These are phyloP conservation scores for Megaceryle alcyon DNA, from an alignment of 2,797 vertebrate genomes.

Conservation along the genomic window DNA sequence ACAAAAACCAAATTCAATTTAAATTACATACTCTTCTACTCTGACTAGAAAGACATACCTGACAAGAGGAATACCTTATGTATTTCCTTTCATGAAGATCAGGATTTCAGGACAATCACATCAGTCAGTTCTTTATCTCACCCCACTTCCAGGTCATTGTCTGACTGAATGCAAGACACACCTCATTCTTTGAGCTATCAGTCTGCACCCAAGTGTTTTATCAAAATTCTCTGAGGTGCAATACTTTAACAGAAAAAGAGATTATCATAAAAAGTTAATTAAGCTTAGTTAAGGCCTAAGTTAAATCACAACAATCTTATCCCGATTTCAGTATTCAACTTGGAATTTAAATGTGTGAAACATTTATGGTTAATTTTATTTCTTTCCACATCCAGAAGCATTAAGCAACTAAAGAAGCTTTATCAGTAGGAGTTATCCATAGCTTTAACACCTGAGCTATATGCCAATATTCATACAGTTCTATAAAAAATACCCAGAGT, in stretches of 20 bases:
- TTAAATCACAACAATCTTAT: background rate
- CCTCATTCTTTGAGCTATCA: background rate
- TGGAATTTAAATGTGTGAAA: background rate
- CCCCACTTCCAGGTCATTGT: background rate
- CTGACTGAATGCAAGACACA: background rate
- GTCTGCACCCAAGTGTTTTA: background rate
- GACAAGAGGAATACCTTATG: background rate
- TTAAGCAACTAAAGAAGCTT: background rate
- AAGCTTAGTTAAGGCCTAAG: background rate
- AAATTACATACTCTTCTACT: background rate
- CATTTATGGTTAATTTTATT: background rate
- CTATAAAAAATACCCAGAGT: background rate
- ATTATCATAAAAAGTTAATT: background rate
- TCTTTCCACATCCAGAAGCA: background rate
- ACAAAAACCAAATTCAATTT: background rate
- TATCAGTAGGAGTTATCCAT: background rate
- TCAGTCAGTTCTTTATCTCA: background rate
- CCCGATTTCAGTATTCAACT: background rate
- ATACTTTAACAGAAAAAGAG: background rate
- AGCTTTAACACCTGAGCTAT: background rate
- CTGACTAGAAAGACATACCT: background rate
- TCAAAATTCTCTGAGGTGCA: background rate
- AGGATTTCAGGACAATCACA: background rate
- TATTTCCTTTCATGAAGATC: background rate
- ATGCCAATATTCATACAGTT: background rate